A percentile compares a stretch with the other conserved stretches of the same genome.
phyloP scores from a whole-genome alignment of 2,797 vertebrate species.

The Hapalemur alaotrensis region DNA sequence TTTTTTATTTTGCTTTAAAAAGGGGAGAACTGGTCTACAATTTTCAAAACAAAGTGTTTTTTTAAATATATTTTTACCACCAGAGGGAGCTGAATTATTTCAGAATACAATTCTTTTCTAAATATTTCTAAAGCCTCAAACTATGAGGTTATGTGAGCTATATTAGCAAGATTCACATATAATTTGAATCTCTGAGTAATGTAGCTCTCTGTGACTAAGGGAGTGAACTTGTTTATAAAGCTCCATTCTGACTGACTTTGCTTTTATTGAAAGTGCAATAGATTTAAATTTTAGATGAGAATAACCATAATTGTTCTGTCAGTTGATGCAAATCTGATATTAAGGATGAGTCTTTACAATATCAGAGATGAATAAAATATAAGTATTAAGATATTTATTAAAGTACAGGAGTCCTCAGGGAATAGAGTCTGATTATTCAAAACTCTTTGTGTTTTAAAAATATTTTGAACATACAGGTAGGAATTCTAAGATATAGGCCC shows the following conservation, averaged over 20 bases:
- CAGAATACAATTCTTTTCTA: not conserved
- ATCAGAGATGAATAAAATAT: constrained; percentile 30
- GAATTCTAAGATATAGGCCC: not conserved
- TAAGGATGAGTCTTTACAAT: constrained; percentile 7
- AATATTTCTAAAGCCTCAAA: constrained; percentile 2
- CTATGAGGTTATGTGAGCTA: not conserved
- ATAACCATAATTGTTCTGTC: not conserved
- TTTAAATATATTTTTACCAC: constrained; percentile 1
- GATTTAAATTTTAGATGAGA: constrained; percentile 40
- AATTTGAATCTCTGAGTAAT: constrained; percentile 10
- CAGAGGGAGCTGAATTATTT: constrained; percentile 43
- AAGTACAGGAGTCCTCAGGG: not conserved
- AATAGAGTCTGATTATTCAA: not conserved
- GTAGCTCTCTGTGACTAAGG: not conserved
- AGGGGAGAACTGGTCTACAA: not conserved
- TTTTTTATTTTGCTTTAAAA: not conserved
- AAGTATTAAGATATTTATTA: not conserved
- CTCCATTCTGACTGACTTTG: not conserved
- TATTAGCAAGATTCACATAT: not conserved
- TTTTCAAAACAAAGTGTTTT: not conserved
- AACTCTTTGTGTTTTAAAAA: not conserved
- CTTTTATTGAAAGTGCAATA: not conserved
- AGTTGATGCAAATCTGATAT: not conserved
- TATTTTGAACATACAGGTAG: not conserved
- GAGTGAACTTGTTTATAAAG: not conserved